Conservation (phyloP, 1,140 invertebrate genomes). For the Drosophila insularis region DNA sequence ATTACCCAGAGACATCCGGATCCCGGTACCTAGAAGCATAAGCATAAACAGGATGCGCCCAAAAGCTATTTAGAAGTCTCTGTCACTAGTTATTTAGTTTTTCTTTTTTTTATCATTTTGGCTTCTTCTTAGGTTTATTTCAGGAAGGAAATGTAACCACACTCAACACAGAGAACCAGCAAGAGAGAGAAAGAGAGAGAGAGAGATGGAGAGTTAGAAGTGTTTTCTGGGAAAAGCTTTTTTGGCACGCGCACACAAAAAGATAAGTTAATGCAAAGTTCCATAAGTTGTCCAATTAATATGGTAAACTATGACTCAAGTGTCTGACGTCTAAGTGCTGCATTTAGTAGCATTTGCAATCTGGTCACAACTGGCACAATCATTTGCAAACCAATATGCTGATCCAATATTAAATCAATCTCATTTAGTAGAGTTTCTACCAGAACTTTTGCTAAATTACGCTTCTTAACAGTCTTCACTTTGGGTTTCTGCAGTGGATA, state of each 20-base stretch:
- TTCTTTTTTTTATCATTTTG: slow-evolving; percentile 12
- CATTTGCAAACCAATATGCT: slow-evolving; percentile 66
- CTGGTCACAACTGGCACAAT: slow-evolving; percentile 57
- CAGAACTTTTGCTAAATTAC: slow-evolving; percentile 46
- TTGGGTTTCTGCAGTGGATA: slow-evolving; percentile 53
- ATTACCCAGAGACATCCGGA: slow-evolving; percentile 81
- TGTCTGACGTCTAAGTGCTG: slow-evolving; percentile 36
- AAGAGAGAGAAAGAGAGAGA: background rate
- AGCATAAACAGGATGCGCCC: slow-evolving; percentile 14
- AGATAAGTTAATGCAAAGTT: slow-evolving; percentile 66
- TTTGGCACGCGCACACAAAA: slow-evolving; percentile 53
- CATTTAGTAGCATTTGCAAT: slow-evolving; percentile 61
- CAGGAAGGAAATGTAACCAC: slow-evolving; percentile 67
- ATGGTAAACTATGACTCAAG: slow-evolving; percentile 52
- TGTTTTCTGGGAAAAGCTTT: background rate
- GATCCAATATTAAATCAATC: slow-evolving; percentile 45
- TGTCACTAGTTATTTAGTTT: slow-evolving; percentile 9
- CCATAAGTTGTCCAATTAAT: slow-evolving; percentile 61
- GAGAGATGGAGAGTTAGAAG: slow-evolving; percentile 6
- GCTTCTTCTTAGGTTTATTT: slow-evolving; percentile 38
- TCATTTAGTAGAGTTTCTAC: slow-evolving; percentile 41
- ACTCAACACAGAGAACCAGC: slow-evolving; percentile 22
- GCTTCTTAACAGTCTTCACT: slow-evolving; percentile 57
- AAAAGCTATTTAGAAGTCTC: slow-evolving; percentile 31
- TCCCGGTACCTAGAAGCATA: background rate